Conservation (phyloP, 2,888 invertebrate species). For the Thumatha senex region DNA sequence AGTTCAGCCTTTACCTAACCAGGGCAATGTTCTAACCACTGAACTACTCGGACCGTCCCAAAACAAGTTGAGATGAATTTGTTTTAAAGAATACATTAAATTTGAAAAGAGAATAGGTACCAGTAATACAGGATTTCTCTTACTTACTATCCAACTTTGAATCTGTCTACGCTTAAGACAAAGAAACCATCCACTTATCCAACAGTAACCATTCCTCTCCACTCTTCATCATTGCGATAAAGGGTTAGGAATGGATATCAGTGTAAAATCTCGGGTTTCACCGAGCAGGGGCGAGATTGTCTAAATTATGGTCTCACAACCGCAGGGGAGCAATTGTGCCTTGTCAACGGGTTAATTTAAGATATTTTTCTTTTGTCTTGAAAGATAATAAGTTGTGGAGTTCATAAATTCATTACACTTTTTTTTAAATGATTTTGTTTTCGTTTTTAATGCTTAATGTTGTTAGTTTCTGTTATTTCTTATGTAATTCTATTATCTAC, state of each 20-base stretch:
- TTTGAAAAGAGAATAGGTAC: no score
- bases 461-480: background rate
- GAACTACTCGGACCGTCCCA: no score
- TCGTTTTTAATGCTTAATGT: background rate
- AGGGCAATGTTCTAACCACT: no score
- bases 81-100: no score
- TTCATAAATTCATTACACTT: conserved; percentile 52
- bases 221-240: conserved; percentile 48
- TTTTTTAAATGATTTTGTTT: conserved; percentile 7
- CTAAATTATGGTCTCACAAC: conserved; percentile 66
- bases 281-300: conserved; percentile 64
- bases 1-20: no score
- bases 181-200: conserved; percentile 26
- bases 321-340: conserved; percentile 43
- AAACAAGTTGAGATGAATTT: no score
- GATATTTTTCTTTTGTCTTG: conserved; percentile 41
- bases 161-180: background rate
- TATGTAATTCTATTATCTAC: no score
- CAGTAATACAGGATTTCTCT: background rate
- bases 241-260: conserved; percentile 59
- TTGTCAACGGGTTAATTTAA: conserved; percentile 70
- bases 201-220: conserved; percentile 13
- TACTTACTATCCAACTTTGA: background rate
- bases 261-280: conserved; percentile 67
- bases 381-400: conserved; percentile 36